phyloP scores from a whole-genome alignment of 2,888 invertebrate species.

The Pyrochroa serraticornis region DNA sequence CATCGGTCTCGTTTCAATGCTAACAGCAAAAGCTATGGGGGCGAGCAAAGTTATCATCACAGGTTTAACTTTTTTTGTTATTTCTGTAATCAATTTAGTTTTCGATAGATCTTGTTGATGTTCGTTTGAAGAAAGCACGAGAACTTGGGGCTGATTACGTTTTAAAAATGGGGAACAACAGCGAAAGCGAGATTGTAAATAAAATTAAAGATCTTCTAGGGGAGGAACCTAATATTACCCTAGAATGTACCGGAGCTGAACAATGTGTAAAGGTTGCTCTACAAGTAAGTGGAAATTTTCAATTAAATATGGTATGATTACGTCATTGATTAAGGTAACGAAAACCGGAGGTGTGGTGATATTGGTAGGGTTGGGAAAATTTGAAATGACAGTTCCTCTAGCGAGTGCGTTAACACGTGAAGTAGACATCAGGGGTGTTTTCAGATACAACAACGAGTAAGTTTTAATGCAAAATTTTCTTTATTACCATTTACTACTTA shows the following conservation, averaged over 20 bases:
- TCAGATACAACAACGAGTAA: slow-evolving; percentile 91
- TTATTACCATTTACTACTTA: neutral
- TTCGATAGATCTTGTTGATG: slow-evolving; percentile 67
- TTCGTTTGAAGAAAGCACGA: slow-evolving; percentile 72
- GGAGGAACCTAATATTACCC: slow-evolving; percentile 72
- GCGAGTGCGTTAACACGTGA: slow-evolving; percentile 81
- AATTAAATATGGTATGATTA: too few species aligned
- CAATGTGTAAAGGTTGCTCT: slow-evolving; percentile 77
- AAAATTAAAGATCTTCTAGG: slow-evolving; percentile 67
- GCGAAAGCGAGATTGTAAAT: slow-evolving; percentile 65
- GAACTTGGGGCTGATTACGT: slow-evolving; percentile 77
- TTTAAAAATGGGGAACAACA: slow-evolving; percentile 63
- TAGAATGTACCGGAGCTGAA: slow-evolving; percentile 90
- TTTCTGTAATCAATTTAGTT: too few species aligned
- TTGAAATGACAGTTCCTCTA: slow-evolving; percentile 81
- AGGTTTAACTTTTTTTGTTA: neutral
- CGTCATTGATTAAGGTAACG: slow-evolving; percentile 57
- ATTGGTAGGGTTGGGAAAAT: slow-evolving; percentile 85
- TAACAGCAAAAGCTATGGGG: slow-evolving; percentile 85
- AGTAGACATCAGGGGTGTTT: slow-evolving; percentile 91
- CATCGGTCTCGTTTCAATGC: slow-evolving; percentile 81
- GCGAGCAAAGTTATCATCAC: slow-evolving; percentile 60
- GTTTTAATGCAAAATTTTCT: slow-evolving; percentile 40
- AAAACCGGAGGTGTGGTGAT: slow-evolving; percentile 85
- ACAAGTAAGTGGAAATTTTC: slow-evolving; percentile 68